Evolutionary conservation across 1,140 invertebrate species (phyloP), one percentile per base, ranked within the genome.

Genomic region (Oscheius sp.): DNA sequence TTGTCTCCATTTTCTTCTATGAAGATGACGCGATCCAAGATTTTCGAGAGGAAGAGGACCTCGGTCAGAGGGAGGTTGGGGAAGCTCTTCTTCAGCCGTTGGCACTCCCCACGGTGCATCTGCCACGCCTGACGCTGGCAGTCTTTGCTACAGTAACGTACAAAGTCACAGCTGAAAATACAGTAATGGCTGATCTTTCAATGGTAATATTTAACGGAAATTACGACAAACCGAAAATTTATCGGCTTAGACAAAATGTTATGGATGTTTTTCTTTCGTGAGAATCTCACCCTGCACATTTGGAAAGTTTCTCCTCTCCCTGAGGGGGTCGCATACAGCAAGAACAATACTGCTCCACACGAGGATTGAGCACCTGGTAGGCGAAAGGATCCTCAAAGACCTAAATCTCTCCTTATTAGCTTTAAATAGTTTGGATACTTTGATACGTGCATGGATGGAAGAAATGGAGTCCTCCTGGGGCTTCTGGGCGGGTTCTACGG

Each of bases 1-100:
- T 80, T 76, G 38, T 81, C 79, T 2, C 80, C 80, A 68, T 76
- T 55, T 38, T 75, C 62, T 69, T 78, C 68, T 7, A 81, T 26
- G 59, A 80, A 80, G 15, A 72, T 34, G 2, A 77, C 49, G 7
- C 74, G 67, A 65, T 81, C 79, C 29, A 81, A 73, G 20, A 81
- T 45, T 34, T 79, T 77, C 28, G 80, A 78, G 28, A 82, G 49
- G 36, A 81, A 80, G 15, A 81, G 52, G 18, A 81, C 79, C 52
- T 81, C 79, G 36, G 78, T 81, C 32, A 81, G 32, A 7, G 79
- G 79, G 35, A 81, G 78, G 36, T 81, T 81, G 2, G 79, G 79
- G 42, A 82, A 81, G 13, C 38, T 71, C 29, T 46, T 49, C 61
- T 80, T 81, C 26, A 80, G 55, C 34, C 79, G 68, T 32, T 46